phyloP scores from a whole-genome alignment of 2,797 vertebrate species.

The Otolemur crassicaudatus region DNA sequence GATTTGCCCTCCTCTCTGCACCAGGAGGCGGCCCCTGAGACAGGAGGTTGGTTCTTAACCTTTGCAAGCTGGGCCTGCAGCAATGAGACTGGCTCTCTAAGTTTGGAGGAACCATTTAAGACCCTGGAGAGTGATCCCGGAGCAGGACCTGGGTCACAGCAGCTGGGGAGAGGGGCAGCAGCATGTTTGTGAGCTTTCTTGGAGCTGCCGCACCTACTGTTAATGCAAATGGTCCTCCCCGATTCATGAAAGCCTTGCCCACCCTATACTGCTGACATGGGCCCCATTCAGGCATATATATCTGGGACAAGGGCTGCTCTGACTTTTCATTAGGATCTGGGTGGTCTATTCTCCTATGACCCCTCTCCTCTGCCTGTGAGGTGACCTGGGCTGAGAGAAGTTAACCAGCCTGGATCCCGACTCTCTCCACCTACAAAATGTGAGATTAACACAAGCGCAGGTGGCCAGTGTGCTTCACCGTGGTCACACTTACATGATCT shows the following conservation, averaged over 20 bases:
- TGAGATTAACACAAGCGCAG: rapidly evolving
- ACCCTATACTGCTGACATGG: not conserved
- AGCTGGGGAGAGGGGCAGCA: no score
- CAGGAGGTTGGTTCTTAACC: not conserved
- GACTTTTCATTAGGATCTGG: not conserved
- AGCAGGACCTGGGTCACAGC: no score
- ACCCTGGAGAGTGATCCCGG: not conserved
- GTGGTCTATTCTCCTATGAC: not conserved
- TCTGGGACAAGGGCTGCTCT: not conserved
- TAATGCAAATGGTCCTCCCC: not conserved
- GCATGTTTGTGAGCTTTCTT: not conserved
- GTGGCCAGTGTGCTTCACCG: no score
- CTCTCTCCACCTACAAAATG: not conserved
- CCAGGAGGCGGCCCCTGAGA: not conserved
- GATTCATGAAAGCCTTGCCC: not conserved
- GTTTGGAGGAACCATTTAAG: not conserved
- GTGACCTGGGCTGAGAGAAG: no score
- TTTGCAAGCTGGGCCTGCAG: not conserved
- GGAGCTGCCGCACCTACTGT: not conserved
- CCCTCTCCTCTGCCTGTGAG: not conserved
- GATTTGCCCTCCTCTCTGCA: not conserved
- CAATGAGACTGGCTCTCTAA: not conserved
- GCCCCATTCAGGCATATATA: no score
- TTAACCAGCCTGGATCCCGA: not conserved
- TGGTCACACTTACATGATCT: not conserved